A percentile compares a stretch with the other conserved stretches of the same genome.
These are phyloP conservation scores for Busseola fusca DNA, from an alignment of 2,888 invertebrate species.

Conservation along the genomic window DNA sequence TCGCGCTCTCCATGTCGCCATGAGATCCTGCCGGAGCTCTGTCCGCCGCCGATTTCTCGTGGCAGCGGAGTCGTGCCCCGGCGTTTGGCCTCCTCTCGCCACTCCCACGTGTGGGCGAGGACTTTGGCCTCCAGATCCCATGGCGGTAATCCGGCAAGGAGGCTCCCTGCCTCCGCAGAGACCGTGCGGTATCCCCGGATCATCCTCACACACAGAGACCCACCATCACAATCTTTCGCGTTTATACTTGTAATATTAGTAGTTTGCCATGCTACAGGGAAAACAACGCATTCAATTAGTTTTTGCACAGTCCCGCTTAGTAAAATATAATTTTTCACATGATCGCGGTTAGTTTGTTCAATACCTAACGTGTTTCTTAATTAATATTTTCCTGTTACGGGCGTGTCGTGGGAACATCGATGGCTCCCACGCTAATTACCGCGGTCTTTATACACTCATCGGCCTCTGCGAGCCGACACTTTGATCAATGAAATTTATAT, in stretches of 20 bases:
- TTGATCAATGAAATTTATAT: constrained; percentile 81
- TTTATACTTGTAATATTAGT: background rate
- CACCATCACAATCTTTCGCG: background rate
- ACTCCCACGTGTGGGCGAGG: no score
- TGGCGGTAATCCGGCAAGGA: no score
- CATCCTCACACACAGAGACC: no score
- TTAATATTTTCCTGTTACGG: constrained; percentile 79
- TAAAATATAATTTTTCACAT: constrained; percentile 52
- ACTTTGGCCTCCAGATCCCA: no score
- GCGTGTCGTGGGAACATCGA: constrained; percentile 79
- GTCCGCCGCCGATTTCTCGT: no score
- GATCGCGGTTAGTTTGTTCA: constrained; percentile 62
- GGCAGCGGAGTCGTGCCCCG: no score
- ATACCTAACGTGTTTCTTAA: constrained; percentile 71
- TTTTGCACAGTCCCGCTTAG: constrained; percentile 33
- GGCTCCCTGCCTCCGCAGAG: no score
- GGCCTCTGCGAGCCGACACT: constrained; percentile 70
- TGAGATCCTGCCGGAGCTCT: no score
- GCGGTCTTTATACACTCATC: constrained; percentile 74
- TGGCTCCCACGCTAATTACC: constrained; percentile 84
- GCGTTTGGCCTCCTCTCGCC: no score
- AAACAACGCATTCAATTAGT: constrained; percentile 27
- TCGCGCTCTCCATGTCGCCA: no score
- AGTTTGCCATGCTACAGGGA: constrained; percentile 9
- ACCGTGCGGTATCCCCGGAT: no score